Conservation (phyloP, 2,797 vertebrate species). For the Acipenser oxyrinchus region DNA sequence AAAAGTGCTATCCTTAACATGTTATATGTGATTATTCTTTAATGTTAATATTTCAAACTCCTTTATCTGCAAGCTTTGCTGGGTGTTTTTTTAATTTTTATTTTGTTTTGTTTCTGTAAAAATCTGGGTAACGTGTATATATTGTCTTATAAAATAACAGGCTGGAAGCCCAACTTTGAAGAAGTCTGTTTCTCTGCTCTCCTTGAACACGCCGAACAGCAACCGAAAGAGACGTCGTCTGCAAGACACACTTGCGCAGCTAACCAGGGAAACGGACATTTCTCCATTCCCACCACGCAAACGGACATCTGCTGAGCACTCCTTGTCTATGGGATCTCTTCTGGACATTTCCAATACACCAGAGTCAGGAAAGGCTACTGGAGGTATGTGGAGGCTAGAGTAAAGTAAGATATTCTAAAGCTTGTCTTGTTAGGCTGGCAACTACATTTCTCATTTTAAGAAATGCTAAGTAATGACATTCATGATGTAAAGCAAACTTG, state of each 20-base stretch:
- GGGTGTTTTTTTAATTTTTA: background rate
- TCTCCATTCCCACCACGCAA: slow-evolving; percentile 90
- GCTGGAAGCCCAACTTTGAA: slow-evolving; percentile 84
- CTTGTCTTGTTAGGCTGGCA: too few species aligned
- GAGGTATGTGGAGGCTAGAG: slow-evolving; percentile 57
- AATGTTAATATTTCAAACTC: too few species aligned
- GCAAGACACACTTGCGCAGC: slow-evolving; percentile 83
- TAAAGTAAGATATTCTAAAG: too few species aligned
- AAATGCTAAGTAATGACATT: too few species aligned
- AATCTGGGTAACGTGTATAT: background rate
- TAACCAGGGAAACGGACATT: slow-evolving; percentile 83
- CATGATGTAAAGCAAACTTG: too few species aligned
- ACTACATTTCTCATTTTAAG: too few species aligned
- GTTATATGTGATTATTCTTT: too few species aligned
- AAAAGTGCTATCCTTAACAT: too few species aligned
- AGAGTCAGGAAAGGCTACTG: slow-evolving; percentile 64
- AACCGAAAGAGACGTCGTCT: slow-evolving; percentile 85
- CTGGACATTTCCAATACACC: slow-evolving; percentile 95
- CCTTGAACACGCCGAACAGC: slow-evolving; percentile 84
- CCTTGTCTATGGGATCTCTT: slow-evolving; percentile 82
- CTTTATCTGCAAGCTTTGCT: too few species aligned
- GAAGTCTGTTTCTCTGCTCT: slow-evolving; percentile 85
- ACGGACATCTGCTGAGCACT: slow-evolving; percentile 84
- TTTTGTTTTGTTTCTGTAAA: background rate
- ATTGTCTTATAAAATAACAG: slow-evolving; percentile 38